Evolutionary conservation across 2,113 vertebrate genomes (phyloP).

Genomic region (Ifrita kowaldi): DNA sequence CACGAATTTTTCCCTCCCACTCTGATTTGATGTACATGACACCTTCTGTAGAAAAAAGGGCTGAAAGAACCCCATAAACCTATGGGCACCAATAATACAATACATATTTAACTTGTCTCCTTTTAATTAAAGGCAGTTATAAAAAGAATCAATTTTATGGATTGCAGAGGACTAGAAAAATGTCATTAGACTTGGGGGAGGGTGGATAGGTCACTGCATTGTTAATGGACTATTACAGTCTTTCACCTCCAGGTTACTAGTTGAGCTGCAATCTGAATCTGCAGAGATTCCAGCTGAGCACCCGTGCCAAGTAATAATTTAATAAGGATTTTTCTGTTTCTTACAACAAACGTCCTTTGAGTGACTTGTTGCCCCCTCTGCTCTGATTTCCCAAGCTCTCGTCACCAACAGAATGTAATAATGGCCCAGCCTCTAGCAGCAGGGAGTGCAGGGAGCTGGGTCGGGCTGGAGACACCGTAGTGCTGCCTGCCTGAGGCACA

Average conservation of each 20-base stretch:
- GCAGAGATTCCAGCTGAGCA: conserved; percentile 51
- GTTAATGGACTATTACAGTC: conserved; percentile 68
- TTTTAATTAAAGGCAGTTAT: conserved; percentile 69
- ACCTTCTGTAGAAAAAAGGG: conserved; percentile 1
- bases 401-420: not conserved
- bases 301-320: conserved; percentile 48
- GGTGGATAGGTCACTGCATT: conserved; percentile 64
- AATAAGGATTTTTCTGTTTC: conserved; percentile 38
- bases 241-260: conserved; percentile 67
- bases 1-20: not conserved
- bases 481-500: not conserved
- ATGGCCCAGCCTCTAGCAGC: not conserved
- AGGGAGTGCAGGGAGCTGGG: not conserved
- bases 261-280: conserved; percentile 61
- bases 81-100: conserved; percentile 60
- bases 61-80: conserved; percentile 46
- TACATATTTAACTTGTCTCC: conserved; percentile 66
- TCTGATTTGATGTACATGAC: not conserved
- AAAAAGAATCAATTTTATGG: conserved; percentile 70
- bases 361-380: not conserved
- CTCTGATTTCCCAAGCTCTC: not conserved
- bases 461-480: not conserved
- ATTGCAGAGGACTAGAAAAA: conserved; percentile 68
- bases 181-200: conserved; percentile 65
- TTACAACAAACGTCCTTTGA: conserved; percentile 42